Evolutionary conservation across 1,140 invertebrate species (phyloP).

Genomic region (Aphis gossypii): DNA sequence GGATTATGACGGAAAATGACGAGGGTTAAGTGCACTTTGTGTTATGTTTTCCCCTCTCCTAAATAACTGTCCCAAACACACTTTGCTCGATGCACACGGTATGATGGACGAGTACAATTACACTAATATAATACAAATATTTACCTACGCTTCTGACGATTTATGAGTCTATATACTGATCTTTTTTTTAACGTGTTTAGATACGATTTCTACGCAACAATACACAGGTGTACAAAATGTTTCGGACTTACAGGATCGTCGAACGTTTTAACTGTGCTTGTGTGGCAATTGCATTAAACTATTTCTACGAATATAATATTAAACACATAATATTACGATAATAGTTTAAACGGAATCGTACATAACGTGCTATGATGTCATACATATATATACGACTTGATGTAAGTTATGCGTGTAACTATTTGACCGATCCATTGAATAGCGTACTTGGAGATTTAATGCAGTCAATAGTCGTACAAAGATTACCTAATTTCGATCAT

Average conservation of each 20-base stretch:
- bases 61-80: conserved; percentile 23
- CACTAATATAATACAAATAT: conserved; percentile 22
- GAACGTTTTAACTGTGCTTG: not conserved
- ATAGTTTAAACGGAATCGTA: not conserved
- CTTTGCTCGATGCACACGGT: not conserved
- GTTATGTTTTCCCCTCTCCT: not conserved
- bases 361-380: not conserved
- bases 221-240: not conserved
- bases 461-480: not conserved
- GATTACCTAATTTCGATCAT: not conserved
- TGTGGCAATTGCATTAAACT: not conserved
- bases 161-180: not conserved
- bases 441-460: not conserved
- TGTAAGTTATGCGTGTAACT: not conserved
- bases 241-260: not conserved
- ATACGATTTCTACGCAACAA: not conserved
- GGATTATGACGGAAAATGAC: conserved; percentile 47
- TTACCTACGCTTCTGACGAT: not conserved
- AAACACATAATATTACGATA: not conserved
- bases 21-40: conserved; percentile 36
- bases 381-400: not conserved
- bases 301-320: not conserved
- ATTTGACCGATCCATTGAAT: not conserved
- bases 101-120: conserved; percentile 6
- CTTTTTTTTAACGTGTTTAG: not conserved